A percentile compares a stretch with the other conserved stretches of the same genome.
Evolutionary conservation across 2,888 invertebrate species (phyloP).

Genomic region (Sepiola atlantica): DNA sequence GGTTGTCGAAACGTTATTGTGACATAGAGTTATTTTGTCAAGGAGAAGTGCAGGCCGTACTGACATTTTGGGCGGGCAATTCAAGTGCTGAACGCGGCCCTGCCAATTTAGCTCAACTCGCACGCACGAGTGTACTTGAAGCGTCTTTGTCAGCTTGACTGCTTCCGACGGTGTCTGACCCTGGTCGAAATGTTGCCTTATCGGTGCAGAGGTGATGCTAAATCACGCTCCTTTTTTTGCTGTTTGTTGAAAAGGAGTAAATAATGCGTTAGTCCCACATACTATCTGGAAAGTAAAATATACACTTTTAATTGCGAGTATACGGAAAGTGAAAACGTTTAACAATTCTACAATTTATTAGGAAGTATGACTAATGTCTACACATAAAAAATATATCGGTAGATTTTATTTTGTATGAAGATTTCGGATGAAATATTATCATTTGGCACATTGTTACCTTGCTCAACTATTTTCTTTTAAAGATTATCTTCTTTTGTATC

Average conservation of each 20-base stretch:
- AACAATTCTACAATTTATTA: no score
- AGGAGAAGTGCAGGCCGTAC: neutral
- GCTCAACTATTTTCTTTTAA: no score
- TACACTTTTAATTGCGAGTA: no score
- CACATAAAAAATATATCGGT: no score
- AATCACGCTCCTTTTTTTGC: neutral
- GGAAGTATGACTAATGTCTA: no score
- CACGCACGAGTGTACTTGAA: neutral
- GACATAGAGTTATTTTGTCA: constrained; percentile 24
- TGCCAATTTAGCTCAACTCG: neutral
- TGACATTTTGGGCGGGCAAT: neutral
- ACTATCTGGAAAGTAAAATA: neutral
- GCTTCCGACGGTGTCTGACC: neutral
- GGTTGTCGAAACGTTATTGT: neutral
- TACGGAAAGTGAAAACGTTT: no score
- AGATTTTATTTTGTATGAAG: no score
- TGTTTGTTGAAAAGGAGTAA: neutral
- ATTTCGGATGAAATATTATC: no score
- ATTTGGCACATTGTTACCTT: no score
- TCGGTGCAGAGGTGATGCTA: neutral
- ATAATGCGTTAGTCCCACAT: neutral
- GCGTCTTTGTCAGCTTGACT: neutral
- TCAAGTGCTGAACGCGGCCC: neutral
- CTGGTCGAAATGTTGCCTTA: neutral
- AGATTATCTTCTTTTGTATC: no score